Percentiles rank a stretch among this genome's conserved stretches.
Conservation (phyloP, 2,113 vertebrate species). For the Lichenostomus cassidix region DNA sequence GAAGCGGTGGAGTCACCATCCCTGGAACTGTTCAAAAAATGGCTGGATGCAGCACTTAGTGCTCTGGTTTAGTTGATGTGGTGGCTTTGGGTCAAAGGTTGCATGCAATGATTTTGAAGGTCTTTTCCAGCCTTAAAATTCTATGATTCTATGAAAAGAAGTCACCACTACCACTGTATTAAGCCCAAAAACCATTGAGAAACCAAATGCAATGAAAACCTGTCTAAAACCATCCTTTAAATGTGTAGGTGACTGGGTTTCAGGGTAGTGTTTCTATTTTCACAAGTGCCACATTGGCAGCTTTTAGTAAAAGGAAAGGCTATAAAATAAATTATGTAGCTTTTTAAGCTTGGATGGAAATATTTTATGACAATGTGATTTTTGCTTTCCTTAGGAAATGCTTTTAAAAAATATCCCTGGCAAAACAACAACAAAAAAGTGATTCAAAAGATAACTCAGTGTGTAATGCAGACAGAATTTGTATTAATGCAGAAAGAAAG, state of each 20-base stretch:
- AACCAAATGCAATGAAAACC: not conserved
- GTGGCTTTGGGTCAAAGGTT: fast-evolving
- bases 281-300: not conserved
- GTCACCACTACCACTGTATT: not conserved
- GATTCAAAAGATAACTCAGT: not conserved
- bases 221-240: not conserved
- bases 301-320: not conserved
- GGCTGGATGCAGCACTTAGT: too few relatives aligned
- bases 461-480: not conserved
- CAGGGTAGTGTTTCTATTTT: not conserved
- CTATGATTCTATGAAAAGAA: not conserved
- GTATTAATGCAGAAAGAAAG: not conserved
- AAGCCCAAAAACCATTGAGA: not conserved
- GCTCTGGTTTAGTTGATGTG: not conserved
- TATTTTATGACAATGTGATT: not conserved
- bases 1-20: too few relatives aligned
- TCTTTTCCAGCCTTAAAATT: not conserved
- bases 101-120: fast-evolving
- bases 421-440: not conserved
- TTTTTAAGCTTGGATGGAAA: not conserved
- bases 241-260: not conserved
- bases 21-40: not conserved
- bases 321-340: not conserved
- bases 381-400: not conserved
- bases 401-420: not conserved